phyloP scores from a whole-genome alignment of 2,888 invertebrate genomes.

The Heliconius ismenius region DNA sequence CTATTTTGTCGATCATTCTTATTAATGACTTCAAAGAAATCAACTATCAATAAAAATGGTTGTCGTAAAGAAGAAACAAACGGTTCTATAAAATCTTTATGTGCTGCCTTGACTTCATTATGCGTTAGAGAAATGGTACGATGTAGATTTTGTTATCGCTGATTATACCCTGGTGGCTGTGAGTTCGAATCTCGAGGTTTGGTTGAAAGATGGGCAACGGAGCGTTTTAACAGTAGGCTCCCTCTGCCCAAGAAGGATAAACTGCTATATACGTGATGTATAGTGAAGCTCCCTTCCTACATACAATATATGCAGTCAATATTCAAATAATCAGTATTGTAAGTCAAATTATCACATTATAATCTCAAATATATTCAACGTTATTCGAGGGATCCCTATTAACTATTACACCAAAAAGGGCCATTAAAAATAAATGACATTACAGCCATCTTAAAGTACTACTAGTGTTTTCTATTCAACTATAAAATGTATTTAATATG shows the following conservation, averaged over 20 bases:
- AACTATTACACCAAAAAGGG: neutral
- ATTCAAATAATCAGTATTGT: conserved; percentile 46
- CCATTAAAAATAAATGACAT: neutral
- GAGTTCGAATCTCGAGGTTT: too few species aligned
- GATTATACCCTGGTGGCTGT: too few species aligned
- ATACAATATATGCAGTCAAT: conserved; percentile 38
- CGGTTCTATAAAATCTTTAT: conserved; percentile 56
- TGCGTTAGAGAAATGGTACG: conserved; percentile 36
- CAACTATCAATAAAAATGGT: conserved; percentile 53
- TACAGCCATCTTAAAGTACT: conserved; percentile 1
- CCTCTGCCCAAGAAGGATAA: neutral
- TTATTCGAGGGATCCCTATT: neutral
- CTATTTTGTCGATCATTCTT: too few species aligned
- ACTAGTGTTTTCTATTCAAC: conserved; percentile 4
- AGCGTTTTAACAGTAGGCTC: neutral
- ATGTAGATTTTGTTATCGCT: too few species aligned
- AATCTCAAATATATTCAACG: neutral
- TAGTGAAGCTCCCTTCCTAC: too few species aligned
- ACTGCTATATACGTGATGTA: too few species aligned
- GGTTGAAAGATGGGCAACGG: too few species aligned
- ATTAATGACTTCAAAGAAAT: neutral
- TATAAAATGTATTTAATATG: conserved; percentile 22
- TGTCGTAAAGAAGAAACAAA: conserved; percentile 59
- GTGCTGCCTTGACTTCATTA: conserved; percentile 57
- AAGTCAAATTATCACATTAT: conserved; percentile 30